Evolutionary conservation across 2,113 vertebrate genomes (phyloP).

Genomic region (Gobius niger): DNA sequence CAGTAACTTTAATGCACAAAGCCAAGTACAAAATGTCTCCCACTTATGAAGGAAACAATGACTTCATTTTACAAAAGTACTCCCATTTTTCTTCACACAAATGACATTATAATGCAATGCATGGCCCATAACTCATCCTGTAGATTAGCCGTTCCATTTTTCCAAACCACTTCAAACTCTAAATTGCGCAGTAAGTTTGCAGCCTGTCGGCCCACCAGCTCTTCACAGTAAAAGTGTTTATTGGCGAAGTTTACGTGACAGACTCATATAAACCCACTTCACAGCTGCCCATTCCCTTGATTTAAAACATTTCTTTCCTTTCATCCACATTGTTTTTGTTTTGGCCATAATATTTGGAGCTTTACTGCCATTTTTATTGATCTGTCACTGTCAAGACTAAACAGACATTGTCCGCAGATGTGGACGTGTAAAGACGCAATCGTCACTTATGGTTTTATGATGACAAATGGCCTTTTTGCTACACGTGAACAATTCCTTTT

Average conservation of each 20-base stretch:
- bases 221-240: neutral
- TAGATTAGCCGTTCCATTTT: neutral
- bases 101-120: neutral
- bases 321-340: neutral
- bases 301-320: neutral
- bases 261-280: neutral
- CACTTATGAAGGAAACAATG: neutral
- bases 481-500: neutral
- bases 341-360: neutral
- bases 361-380: neutral
- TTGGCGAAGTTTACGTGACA: neutral
- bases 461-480: no score
- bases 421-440: neutral
- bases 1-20: neutral
- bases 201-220: neutral
- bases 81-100: neutral
- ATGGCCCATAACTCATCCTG: neutral
- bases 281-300: neutral
- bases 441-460: neutral
- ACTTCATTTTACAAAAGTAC: neutral
- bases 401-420: neutral
- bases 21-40: neutral
- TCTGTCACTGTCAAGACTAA: neutral
- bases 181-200: neutral
- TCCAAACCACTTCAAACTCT: neutral